Conservation (phyloP, 2,888 invertebrate genomes). For the Sipha maydis region DNA sequence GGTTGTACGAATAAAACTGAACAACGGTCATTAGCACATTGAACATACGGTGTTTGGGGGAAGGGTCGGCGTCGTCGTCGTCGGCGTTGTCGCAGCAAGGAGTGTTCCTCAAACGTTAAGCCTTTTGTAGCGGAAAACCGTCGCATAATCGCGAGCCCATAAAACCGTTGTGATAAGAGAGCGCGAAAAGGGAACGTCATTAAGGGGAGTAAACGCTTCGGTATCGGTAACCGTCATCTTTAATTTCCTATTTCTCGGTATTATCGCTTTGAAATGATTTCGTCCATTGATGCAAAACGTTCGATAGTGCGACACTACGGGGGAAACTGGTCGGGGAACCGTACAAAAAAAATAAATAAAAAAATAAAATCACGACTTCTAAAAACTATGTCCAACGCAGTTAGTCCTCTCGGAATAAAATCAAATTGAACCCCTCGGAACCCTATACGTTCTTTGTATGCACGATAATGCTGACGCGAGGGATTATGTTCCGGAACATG, state of each 20-base stretch:
- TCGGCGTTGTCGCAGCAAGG: background rate
- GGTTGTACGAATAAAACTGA: constrained; percentile 3
- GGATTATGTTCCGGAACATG: too few species aligned
- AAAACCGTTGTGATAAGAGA: constrained; percentile 60
- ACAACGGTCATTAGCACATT: constrained; percentile 60
- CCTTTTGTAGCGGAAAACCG: constrained; percentile 62
- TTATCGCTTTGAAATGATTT: constrained; percentile 46
- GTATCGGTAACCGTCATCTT: constrained; percentile 60
- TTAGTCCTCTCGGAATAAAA: constrained; percentile 21
- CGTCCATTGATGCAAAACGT: constrained; percentile 51
- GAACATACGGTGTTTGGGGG: constrained; percentile 32
- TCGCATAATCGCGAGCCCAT: constrained; percentile 61
- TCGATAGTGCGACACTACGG: constrained; percentile 24
- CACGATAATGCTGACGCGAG: too few species aligned
- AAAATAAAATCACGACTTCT: background rate
- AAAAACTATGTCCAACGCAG: background rate
- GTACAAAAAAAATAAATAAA: background rate
- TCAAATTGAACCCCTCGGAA: constrained; percentile 1
- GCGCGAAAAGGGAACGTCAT: constrained; percentile 51
- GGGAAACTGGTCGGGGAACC: background rate
- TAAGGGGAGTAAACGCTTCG: constrained; percentile 51
- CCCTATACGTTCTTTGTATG: background rate
- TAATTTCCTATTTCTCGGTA: constrained; percentile 58
- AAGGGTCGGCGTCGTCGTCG: constrained; percentile 7
- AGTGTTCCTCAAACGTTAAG: constrained; percentile 46